Percentiles rank a stretch among this genome's conserved stretches.
These are phyloP conservation scores for Eublepharis macularius DNA, from an alignment of 2,113 vertebrate genomes.

Conservation along the genomic window DNA sequence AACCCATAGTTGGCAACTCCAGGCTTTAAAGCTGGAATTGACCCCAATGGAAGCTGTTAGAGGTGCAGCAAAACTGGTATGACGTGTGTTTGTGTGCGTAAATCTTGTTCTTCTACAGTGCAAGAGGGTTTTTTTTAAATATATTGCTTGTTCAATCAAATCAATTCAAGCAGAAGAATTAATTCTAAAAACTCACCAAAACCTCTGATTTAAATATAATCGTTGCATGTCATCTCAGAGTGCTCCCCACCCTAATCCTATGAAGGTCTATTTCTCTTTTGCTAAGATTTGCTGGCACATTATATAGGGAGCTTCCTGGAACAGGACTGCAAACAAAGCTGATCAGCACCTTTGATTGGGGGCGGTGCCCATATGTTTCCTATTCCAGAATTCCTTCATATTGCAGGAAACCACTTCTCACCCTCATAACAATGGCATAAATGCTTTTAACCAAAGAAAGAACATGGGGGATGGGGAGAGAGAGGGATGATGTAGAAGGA, in stretches of 20 bases:
- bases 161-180: background rate
- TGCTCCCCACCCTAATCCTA: too few relatives aligned
- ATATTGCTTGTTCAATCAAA: background rate
- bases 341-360: slow-evolving; percentile 68
- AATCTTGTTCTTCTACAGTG: background rate
- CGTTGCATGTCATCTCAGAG: background rate
- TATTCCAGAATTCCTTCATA: slow-evolving; percentile 72
- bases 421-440: slow-evolving; percentile 55
- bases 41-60: too few relatives aligned
- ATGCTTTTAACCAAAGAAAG: slow-evolving; percentile 43
- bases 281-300: slow-evolving; percentile 53
- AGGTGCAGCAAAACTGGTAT: too few relatives aligned
- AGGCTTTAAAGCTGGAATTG: too few relatives aligned
- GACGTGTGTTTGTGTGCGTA: too few relatives aligned
- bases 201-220: slow-evolving; percentile 9
- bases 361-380: slow-evolving; percentile 72
- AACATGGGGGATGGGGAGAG: background rate
- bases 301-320: slow-evolving; percentile 53
- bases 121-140: too few relatives aligned
- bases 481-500: slow-evolving; percentile 20
- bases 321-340: slow-evolving; percentile 49
- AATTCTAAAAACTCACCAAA: background rate
- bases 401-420: slow-evolving; percentile 72
- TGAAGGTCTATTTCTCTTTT: slow-evolving; percentile 7
- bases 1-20: too few relatives aligned